Evolutionary conservation across 1,140 invertebrate genomes (phyloP), one percentile per base, ranked within the genome.

Genomic region (Lepidostoma basale): DNA sequence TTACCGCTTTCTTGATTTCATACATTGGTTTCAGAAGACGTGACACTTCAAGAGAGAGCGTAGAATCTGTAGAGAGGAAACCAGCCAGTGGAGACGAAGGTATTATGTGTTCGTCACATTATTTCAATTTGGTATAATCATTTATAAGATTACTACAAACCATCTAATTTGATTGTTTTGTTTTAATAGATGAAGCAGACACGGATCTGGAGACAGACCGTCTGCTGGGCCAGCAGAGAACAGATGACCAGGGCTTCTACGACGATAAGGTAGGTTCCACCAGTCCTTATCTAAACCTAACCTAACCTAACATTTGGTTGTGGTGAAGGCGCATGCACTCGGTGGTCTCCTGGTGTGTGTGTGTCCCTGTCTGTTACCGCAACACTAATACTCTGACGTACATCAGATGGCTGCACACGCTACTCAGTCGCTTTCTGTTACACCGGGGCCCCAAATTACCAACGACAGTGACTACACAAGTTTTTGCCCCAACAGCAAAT

Each of bases 121-220:
- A n/a, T n/a, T n/a, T n/a, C n/a, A n/a, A n/a, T n/a, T n/a, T n/a
- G n/a, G n/a, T n/a, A n/a, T n/a, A n/a, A n/a, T n/a, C n/a, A n/a
- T n/a, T n/a, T n/a, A n/a, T n/a, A n/a, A n/a, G n/a, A n/a, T n/a
- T n/a, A n/a, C 9, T 54, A 23, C 9, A 20, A 54, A 12, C 9
- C 6, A 8, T 56, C 23, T 56, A 8, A 56, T 56, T 23, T 56
- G 6, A 33, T 56, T 56, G 52, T 26, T 8, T 3, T 65, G 47
- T 56, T 30, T 26, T 75, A 80, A 18, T 73, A 86, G 92, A 93
- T 75, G 92, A 95, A 80, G 91, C 92, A 6, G 93, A 95, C 73
- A 94, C 93, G 0, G 93, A 95, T 76, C 83, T 94, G 60, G 94
- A 96, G 82, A 96, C 94, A 14, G 94, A 96, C 81, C 84, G 94